Percentiles rank a stretch among this genome's conserved stretches.
Evolutionary conservation across 1,140 invertebrate species (phyloP).

Genomic region (Condylostylus longicornis): DNA sequence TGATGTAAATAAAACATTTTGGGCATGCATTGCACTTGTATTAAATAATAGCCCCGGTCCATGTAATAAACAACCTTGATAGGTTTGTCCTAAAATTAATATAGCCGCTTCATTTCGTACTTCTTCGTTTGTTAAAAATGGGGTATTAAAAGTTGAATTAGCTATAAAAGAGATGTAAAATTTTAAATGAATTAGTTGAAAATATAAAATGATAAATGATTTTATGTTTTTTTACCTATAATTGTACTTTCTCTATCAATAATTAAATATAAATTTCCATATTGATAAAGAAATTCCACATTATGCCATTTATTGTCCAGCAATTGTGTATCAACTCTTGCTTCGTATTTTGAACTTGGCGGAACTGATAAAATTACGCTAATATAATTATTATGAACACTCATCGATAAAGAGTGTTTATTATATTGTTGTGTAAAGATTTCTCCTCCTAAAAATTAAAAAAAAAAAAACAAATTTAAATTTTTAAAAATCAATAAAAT

Average conservation of each 20-base stretch:
- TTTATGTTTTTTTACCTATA: constrained; percentile 28
- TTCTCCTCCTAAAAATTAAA: constrained; percentile 39
- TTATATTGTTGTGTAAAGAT: constrained; percentile 54
- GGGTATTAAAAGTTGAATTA: constrained; percentile 61
- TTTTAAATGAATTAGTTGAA: background rate
- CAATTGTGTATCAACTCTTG: constrained; percentile 46
- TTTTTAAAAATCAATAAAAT: background rate
- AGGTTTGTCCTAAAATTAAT: constrained; percentile 60
- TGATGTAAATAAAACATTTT: constrained; percentile 53
- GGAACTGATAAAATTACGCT: constrained; percentile 49
- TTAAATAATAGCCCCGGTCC: constrained; percentile 68
- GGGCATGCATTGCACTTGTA: constrained; percentile 39
- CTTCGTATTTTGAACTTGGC: constrained; percentile 33
- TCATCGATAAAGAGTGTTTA: constrained; percentile 46
- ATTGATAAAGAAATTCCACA: constrained; percentile 33
- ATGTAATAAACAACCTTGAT: constrained; percentile 68
- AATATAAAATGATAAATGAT: constrained; percentile 5
- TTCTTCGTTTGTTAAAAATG: constrained; percentile 50
- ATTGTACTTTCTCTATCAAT: constrained; percentile 26
- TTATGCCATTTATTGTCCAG: constrained; percentile 67
- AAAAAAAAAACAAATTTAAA: no score
- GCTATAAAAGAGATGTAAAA: constrained; percentile 35
- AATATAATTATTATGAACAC: constrained; percentile 49
- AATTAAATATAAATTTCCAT: constrained; percentile 47
- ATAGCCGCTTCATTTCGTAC: constrained; percentile 44